Percentiles rank a stretch among this genome's conserved stretches.
phyloP scores from a whole-genome alignment of 2,797 vertebrate genomes.

The Sparidentex hasta region DNA sequence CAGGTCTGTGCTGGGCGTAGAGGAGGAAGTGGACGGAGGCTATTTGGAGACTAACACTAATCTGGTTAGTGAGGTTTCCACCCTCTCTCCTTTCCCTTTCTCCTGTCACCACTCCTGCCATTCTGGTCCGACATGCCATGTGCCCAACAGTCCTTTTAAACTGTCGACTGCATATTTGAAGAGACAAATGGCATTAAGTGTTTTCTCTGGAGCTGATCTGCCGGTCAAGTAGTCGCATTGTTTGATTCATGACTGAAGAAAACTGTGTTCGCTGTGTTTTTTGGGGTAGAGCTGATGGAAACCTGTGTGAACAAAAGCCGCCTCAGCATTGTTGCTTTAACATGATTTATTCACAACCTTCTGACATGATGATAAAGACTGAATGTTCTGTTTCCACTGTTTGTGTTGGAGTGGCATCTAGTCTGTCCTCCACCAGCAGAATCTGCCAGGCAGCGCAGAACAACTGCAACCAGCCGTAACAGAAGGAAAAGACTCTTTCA shows the following conservation, averaged over 20 bases:
- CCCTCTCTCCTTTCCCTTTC: slow-evolving; percentile 43
- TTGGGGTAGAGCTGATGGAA: slow-evolving; percentile 24
- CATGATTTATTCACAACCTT: slow-evolving; percentile 49
- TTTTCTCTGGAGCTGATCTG: neutral
- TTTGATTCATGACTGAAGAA: slow-evolving; percentile 21
- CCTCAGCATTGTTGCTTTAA: slow-evolving; percentile 26
- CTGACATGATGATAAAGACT: slow-evolving; percentile 33
- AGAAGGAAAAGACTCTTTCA: slow-evolving; percentile 56
- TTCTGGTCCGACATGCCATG: slow-evolving; percentile 30
- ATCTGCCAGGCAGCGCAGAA: slow-evolving; percentile 19
- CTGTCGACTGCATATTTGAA: neutral
- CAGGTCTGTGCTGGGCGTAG: slow-evolving; percentile 46
- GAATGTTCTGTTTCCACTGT: slow-evolving; percentile 58
- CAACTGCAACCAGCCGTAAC: slow-evolving; percentile 26
- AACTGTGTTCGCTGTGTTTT: neutral
- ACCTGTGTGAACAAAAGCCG: slow-evolving; percentile 33
- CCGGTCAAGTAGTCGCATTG: neutral
- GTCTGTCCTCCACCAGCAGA: slow-evolving; percentile 42
- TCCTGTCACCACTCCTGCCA: slow-evolving; percentile 39
- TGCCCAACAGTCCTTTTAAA: slow-evolving; percentile 17
- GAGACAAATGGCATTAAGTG: neutral
- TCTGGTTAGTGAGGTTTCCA: slow-evolving; percentile 78
- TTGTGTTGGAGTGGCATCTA: slow-evolving; percentile 59
- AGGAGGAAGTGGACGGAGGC: slow-evolving; percentile 71
- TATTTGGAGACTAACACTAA: slow-evolving; percentile 77